A percentile compares a stretch with the other conserved stretches of the same genome.
These are phyloP conservation scores for Tolypeutes matacus DNA, from an alignment of 2,797 vertebrate genomes.

Conservation along the genomic window DNA sequence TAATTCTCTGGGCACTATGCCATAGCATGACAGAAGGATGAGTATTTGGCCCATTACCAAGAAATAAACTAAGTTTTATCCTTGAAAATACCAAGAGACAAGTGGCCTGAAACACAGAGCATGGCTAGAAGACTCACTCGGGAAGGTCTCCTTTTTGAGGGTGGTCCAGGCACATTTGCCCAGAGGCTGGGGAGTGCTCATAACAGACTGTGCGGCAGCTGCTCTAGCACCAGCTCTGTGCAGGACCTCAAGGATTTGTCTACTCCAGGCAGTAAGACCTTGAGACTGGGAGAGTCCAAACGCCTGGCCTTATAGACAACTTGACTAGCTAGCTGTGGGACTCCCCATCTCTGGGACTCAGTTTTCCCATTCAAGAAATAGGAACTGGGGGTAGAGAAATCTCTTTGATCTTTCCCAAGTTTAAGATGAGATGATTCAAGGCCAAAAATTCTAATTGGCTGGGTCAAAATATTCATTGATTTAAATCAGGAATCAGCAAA, in stretches of 20 bases:
- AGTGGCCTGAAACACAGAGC: background rate
- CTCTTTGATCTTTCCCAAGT: background rate
- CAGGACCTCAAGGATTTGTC: background rate
- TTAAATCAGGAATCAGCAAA: background rate
- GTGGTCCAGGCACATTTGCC: accelerated
- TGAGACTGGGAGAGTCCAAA: accelerated
- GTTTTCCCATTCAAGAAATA: background rate
- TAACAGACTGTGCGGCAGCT: accelerated
- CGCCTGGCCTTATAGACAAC: background rate
- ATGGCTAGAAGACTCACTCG: background rate
- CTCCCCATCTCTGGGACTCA: background rate
- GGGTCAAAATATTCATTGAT: background rate
- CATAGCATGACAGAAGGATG: background rate
- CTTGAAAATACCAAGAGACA: background rate
- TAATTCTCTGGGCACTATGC: background rate
- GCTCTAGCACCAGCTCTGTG: background rate
- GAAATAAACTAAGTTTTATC: background rate
- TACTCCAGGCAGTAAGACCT: background rate
- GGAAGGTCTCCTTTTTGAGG: accelerated
- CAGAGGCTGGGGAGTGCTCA: background rate
- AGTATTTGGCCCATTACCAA: background rate
- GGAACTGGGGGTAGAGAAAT: background rate
- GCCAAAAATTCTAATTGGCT: background rate
- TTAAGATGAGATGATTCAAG: background rate
- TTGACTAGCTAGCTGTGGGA: accelerated